Evolutionary conservation across 2,113 vertebrate genomes (phyloP).

Genomic region (Peromyscus polionotus): DNA sequence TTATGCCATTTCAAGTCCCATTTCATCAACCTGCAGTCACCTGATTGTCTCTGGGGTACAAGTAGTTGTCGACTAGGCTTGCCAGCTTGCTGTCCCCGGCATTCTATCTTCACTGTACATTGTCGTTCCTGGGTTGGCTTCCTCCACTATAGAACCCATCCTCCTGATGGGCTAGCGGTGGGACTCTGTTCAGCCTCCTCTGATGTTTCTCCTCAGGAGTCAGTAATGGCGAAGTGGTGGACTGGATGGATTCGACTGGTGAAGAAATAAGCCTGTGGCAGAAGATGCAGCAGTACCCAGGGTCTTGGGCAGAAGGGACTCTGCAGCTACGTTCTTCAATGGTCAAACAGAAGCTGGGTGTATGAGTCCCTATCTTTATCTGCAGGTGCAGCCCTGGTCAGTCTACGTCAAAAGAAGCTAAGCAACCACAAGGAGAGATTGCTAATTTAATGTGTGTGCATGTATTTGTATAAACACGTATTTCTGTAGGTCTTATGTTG

Average conservation of each 20-base stretch:
- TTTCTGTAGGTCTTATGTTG: conserved; percentile 57
- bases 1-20: background rate
- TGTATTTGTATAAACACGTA: conserved; percentile 51
- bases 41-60: background rate
- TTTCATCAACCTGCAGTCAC: background rate
- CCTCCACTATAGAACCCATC: background rate
- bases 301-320: conserved; percentile 97
- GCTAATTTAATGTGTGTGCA: conserved; percentile 61
- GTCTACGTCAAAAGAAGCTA: background rate
- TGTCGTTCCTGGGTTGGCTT: background rate
- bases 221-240: conserved; percentile 89
- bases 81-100: background rate
- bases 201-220: conserved; percentile 86
- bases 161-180: background rate
- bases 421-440: conserved; percentile 47
- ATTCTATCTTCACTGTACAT: background rate
- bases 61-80: background rate
- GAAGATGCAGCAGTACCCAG: conserved; percentile 97
- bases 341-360: conserved; percentile 89
- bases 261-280: conserved; percentile 97
- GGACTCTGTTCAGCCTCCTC: conserved; percentile 59
- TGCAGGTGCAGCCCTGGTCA: background rate
- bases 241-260: conserved; percentile 94
- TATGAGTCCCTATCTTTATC: conserved; percentile 54
- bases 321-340: conserved; percentile 95